phyloP scores from a whole-genome alignment of 2,797 vertebrate genomes.

The Leucoraja ocellata region DNA sequence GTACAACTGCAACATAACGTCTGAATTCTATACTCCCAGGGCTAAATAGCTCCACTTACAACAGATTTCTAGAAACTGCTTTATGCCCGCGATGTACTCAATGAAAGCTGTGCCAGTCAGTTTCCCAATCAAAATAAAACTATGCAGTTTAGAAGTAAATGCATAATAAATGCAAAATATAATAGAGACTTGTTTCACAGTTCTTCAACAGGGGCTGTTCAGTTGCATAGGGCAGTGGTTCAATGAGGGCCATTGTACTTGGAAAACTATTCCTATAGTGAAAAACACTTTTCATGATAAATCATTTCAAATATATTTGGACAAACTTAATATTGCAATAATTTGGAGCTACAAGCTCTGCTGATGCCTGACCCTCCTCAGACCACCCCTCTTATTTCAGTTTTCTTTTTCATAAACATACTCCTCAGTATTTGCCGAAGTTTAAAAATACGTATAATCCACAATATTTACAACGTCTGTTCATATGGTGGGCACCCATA shows the following conservation, averaged over 20 bases:
- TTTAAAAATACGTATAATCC: not conserved
- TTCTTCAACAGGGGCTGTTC: not conserved
- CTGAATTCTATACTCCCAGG: no score
- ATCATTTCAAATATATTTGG: not conserved
- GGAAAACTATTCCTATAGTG: not conserved
- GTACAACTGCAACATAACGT: no score
- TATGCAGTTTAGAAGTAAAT: not conserved
- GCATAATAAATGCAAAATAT: not conserved
- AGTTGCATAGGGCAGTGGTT: not conserved
- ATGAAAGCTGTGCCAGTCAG: not conserved
- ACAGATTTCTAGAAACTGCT: not conserved
- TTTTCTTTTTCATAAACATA: not conserved
- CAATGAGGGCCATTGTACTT: not conserved
- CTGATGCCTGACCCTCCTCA: no score
- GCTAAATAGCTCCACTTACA: not conserved
- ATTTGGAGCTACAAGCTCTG: not conserved
- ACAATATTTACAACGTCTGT: not conserved
- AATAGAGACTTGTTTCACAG: constrained; percentile 32
- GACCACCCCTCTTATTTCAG: not conserved
- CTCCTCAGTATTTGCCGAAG: not conserved
- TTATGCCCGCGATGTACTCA: not conserved
- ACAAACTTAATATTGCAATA: not conserved
- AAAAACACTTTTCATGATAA: not conserved
- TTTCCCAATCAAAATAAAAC: not conserved
- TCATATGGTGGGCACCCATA: not conserved